phyloP scores from a whole-genome alignment of 2,888 invertebrate species.

The Nomada flava region DNA sequence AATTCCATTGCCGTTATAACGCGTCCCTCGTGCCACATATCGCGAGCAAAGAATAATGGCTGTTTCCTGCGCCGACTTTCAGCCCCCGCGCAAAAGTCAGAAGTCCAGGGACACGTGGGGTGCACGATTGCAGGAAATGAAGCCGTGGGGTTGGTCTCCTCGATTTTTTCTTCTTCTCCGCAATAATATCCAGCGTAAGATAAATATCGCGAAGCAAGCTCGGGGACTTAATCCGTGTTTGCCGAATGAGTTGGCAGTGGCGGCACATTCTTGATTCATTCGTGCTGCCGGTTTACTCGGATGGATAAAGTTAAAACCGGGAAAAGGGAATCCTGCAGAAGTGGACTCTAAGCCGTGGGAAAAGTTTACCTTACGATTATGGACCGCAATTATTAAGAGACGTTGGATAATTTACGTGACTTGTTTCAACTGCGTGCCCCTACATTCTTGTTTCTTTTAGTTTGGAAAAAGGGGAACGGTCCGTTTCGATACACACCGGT shows the following conservation, averaged over 20 bases:
- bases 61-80: conserved; percentile 74
- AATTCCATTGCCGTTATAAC: conserved; percentile 77
- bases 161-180: conserved; percentile 45
- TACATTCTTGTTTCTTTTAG: neutral
- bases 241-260: neutral
- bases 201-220: conserved; percentile 42
- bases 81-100: conserved; percentile 72
- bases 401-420: neutral
- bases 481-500: neutral
- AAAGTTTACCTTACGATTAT: neutral
- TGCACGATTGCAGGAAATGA: conserved; percentile 44
- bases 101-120: conserved; percentile 61
- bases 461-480: neutral
- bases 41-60: conserved; percentile 79
- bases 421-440: neutral
- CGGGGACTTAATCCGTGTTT: conserved; percentile 20
- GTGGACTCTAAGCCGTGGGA: neutral
- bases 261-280: neutral
- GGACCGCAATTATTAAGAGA: neutral
- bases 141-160: conserved; percentile 29
- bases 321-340: neutral
- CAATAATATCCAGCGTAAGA: conserved; percentile 36
- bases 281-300: neutral
- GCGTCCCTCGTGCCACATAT: conserved; percentile 72
- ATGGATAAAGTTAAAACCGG: conserved; percentile 17